Base-by-base conservation (phyloP, 2,888 invertebrate species). In the Myopa testacea region DNA sequence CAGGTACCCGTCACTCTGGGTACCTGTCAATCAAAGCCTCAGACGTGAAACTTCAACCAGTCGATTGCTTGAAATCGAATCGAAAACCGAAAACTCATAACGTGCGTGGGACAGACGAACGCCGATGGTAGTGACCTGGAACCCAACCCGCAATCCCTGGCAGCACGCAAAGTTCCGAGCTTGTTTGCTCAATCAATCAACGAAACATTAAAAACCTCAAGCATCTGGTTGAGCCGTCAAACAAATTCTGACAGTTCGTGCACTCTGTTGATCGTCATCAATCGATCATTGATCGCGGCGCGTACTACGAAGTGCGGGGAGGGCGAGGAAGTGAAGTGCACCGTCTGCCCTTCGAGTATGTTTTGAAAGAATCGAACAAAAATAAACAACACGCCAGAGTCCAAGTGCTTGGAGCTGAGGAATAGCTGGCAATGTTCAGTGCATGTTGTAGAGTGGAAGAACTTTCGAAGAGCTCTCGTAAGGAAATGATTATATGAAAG, bases 241-340 rank as follows among this genome's bases (percentile, higher is more conserved):
- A 68, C 58, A 38, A 68, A 60, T 75, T 75, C 40, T 75, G 75
- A 75, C 75, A 75, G 37, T 12, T 65, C 62, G 40, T 38, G 52
- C 52, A 63, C 40, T 52, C 68, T 50, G 67, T 40, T 34, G 58
- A 67, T 55, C 68, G 75, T 63, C 73, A 55, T 68, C 75, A 37
- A 75, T 75, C 75, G 75, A 75, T 75, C 75, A 75, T 68, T 55
- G 75, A 75, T 55, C 75, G 67, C 55, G 14, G 68, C 58, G 68
- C 75, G 55, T n/a, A 65, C 74, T 50, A 2, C 38, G 74, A 74
- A 75, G 75, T 52, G 75, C 67, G 45, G 38, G 45, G 3, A 37
- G 38, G 26, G 19, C 72, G 6, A 60, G 12, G 34, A 37, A 70
- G 52, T 52, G 38, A 34, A 65, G 70, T 70, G 45, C 63, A n/a